Conservation (phyloP, 2,113 vertebrate species). For the Lynx canadensis region DNA sequence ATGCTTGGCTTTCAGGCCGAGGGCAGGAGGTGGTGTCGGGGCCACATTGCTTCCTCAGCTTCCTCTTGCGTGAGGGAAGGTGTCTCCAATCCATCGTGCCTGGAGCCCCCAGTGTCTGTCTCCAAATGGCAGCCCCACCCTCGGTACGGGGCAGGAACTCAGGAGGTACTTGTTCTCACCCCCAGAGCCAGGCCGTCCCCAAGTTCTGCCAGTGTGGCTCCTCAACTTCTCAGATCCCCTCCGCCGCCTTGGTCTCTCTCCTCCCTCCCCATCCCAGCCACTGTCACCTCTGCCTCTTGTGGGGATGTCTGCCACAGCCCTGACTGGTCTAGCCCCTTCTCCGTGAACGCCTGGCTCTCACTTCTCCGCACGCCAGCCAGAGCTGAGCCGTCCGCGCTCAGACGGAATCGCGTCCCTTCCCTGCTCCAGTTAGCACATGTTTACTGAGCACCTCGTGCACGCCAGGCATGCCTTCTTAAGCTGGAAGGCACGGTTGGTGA, state of each 20-base stretch:
- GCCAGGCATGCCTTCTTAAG: too few relatives aligned
- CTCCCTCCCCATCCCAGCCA: background rate
- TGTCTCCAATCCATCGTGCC: background rate
- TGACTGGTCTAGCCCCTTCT: accelerated
- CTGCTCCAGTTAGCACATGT: background rate
- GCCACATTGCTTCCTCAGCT: background rate
- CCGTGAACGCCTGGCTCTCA: accelerated
- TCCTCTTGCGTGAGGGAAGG: background rate
- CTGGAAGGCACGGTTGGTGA: background rate
- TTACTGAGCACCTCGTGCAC: too few relatives aligned
- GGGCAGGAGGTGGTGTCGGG: accelerated
- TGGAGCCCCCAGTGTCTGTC: background rate
- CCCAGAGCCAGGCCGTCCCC: background rate
- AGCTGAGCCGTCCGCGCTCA: background rate
- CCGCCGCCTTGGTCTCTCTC: too few relatives aligned
- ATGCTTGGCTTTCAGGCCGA: background rate
- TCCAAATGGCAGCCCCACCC: background rate
- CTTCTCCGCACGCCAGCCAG: accelerated
- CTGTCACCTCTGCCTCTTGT: too few relatives aligned
- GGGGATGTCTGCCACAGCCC: background rate
- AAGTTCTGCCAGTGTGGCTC: background rate
- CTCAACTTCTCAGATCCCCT: background rate
- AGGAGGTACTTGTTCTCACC: too few relatives aligned
- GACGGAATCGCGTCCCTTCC: background rate
- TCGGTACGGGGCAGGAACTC: background rate